Base-by-base conservation (phyloP, 2,888 invertebrate species). In the Pyrochroa serraticornis region DNA sequence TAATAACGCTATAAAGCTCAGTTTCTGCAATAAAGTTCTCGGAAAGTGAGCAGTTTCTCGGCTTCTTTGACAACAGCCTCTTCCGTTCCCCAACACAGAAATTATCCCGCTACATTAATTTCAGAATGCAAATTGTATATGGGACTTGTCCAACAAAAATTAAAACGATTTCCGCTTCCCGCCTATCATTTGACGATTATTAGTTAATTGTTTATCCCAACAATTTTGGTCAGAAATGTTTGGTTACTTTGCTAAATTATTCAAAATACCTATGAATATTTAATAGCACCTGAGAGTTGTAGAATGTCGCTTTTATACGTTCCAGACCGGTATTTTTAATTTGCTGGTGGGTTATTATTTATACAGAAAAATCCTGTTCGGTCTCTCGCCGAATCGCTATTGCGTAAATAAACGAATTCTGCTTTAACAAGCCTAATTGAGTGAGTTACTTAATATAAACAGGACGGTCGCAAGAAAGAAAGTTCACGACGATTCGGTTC, bases 211-310 rank as follows among this genome's bases (percentile, higher is more conserved):
- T 22, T 14, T 7, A 6, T 8, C 22, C 22, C 6, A 38, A 9
- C 13, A 13, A 7, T 39, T 9, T 12, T 5, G 12, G 30, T 10
- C 9, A 22, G 6, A 10, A 35, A 10, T 35, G 36, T 35, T 35
- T 35, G 3, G 36, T 35, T 35, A 3, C 36, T 3, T 30, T 22
- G 14, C 22, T 8, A n/a, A 7, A 3, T 7, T 8, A 41, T 13
- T 3, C n/a, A 41, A 30, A 42, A 30, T 5, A 41, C 6, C 41
- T 22, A 41, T 41, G 41, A 42, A 42, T 31, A 42, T 42, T 31
- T 14, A 42, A 42, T 22, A 8, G 10, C 30, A 22, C 2, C 30
- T 13, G 36, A 35, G 36, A 35, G 14, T 42, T 6, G 42, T 10
- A n/a, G 30, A 42, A 42, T 42, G 42, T 42, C 12, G 42, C 13